Evolutionary conservation across 2,888 invertebrate species (phyloP).

Genomic region (Heliconius erato): DNA sequence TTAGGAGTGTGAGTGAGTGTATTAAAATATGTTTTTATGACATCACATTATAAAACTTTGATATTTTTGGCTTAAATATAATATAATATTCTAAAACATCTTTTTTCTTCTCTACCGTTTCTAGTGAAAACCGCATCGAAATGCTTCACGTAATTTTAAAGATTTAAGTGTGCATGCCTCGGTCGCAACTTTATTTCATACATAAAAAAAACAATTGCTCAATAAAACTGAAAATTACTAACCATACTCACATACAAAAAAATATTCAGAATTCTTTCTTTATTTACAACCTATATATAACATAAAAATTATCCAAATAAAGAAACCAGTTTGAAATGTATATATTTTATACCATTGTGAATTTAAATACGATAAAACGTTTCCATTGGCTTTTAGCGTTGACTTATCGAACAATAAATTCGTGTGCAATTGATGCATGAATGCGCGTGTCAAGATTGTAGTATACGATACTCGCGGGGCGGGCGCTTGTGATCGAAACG

Average conservation of each 20-base stretch:
- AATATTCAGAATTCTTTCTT: neutral
- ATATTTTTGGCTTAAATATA: too few relatives aligned
- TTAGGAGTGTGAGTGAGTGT: too few relatives aligned
- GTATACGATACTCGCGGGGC: slow-evolving; percentile 49
- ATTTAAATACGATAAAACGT: slow-evolving; percentile 40
- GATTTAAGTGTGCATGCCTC: neutral
- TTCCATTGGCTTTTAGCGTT: slow-evolving; percentile 44
- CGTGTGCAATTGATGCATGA: slow-evolving; percentile 49
- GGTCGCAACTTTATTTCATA: neutral
- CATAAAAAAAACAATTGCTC: neutral
- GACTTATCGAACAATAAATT: slow-evolving; percentile 45
- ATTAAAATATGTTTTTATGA: too few relatives aligned
- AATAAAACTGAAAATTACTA: neutral
- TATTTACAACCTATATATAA: neutral
- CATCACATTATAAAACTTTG: too few relatives aligned
- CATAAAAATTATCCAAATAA: neutral
- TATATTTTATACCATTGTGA: slow-evolving; percentile 9
- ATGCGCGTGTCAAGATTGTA: slow-evolving; percentile 46
- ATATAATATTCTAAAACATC: too few relatives aligned
- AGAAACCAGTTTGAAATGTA: neutral
- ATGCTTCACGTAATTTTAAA: neutral
- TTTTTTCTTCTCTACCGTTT: too few relatives aligned
- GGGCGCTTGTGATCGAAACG: slow-evolving; percentile 47
- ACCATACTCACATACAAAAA: neutral
- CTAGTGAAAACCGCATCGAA: too few relatives aligned